Evolutionary conservation across 2,888 invertebrate genomes (phyloP).

Genomic region (Neoascia interrupta): DNA sequence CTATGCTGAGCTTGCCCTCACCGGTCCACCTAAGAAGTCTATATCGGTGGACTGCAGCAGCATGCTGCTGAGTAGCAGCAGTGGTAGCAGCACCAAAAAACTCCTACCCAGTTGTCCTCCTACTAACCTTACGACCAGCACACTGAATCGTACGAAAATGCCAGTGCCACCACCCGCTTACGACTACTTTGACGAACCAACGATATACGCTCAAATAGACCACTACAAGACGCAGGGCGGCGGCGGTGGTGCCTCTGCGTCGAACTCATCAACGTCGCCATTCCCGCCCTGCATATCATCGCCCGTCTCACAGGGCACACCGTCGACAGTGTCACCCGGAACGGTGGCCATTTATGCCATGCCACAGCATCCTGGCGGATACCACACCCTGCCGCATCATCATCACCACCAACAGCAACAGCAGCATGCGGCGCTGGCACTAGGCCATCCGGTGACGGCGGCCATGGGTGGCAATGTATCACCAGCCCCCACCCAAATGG

Average conservation of each 20-base stretch:
- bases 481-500: constrained; percentile 53
- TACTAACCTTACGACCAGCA: constrained; percentile 73
- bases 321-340: constrained; percentile 78
- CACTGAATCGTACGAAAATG: constrained; percentile 76
- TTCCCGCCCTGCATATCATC: constrained; percentile 80
- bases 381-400: constrained; percentile 78
- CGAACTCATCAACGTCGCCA: constrained; percentile 76
- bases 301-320: constrained; percentile 77
- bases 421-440: constrained; percentile 75
- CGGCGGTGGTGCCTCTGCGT: constrained; percentile 68
- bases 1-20: constrained; percentile 78
- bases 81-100: constrained; percentile 75
- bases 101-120: constrained; percentile 75
- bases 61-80: constrained; percentile 71
- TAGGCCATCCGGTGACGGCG: constrained; percentile 74
- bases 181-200: constrained; percentile 83
- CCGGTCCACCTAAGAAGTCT: constrained; percentile 73
- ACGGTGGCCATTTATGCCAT: constrained; percentile 79
- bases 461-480: constrained; percentile 72
- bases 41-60: constrained; percentile 73
- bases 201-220: constrained; percentile 88
- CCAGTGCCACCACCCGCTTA: constrained; percentile 76
- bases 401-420: constrained; percentile 75
- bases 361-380: constrained; percentile 78
- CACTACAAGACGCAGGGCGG: constrained; percentile 81